These are phyloP conservation scores for Zalophus californianus DNA, from an alignment of 2,797 vertebrate species.

Conservation along the genomic window DNA sequence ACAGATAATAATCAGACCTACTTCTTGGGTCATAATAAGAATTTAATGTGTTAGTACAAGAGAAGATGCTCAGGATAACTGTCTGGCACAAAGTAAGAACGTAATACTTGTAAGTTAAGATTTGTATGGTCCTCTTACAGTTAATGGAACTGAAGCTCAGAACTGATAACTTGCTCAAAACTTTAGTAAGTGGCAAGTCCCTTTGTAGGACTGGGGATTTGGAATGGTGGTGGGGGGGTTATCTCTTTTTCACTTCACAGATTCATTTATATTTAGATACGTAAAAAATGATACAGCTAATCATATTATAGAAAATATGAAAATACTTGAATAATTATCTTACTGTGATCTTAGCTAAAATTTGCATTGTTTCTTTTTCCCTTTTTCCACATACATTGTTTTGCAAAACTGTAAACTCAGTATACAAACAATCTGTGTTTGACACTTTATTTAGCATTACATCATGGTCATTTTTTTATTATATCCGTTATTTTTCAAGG, in stretches of 20 bases:
- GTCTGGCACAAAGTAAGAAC: neutral
- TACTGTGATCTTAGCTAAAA: neutral
- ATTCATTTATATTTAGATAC: neutral
- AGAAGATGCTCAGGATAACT: conserved; percentile 44
- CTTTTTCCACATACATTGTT: neutral
- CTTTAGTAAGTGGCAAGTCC: neutral
- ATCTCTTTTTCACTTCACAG: conserved; percentile 21
- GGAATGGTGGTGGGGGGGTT: neutral
- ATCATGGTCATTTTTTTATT: neutral
- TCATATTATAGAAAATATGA: conserved; percentile 3
- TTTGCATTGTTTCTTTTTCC: neutral
- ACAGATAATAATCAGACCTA: neutral
- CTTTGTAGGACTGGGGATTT: neutral
- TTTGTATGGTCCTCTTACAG: neutral
- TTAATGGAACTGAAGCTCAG: conserved; percentile 46
- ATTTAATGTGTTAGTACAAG: conserved; percentile 38
- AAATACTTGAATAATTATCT: neutral
- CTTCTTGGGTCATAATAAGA: neutral
- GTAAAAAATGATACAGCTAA: neutral
- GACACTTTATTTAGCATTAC: neutral
- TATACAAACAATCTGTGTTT: neutral
- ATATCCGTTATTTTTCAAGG: neutral
- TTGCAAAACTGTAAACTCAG: neutral
- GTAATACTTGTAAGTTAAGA: conserved; percentile 1
- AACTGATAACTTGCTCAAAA: neutral